These are phyloP conservation scores for Tanytarsus gracilentus DNA, from an alignment of 2,888 invertebrate species.

Conservation along the genomic window DNA sequence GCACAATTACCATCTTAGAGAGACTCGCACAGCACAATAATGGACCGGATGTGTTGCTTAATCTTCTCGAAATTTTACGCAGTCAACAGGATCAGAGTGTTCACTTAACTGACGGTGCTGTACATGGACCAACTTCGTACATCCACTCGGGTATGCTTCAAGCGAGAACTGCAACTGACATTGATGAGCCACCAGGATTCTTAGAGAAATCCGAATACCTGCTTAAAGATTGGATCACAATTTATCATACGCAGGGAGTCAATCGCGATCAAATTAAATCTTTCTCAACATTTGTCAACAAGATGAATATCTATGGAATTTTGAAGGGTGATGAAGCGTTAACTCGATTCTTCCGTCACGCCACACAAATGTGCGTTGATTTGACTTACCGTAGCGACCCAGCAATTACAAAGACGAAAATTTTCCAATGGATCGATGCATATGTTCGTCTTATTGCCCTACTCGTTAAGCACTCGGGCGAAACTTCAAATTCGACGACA, in stretches of 20 bases:
- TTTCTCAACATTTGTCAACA: conserved; percentile 87
- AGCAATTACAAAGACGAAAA: conserved; percentile 76
- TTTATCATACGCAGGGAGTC: conserved; percentile 69
- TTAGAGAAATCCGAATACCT: conserved; percentile 92
- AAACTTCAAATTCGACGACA: conserved; percentile 82
- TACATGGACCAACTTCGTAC: conserved; percentile 74
- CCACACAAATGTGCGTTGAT: conserved; percentile 94
- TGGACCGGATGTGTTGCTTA: conserved; percentile 73
- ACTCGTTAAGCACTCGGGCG: conserved; percentile 90
- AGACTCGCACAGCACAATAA: conserved; percentile 66
- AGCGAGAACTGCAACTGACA: conserved; percentile 72
- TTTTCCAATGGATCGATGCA: conserved; percentile 91
- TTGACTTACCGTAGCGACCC: conserved; percentile 76
- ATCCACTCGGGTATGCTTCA: conserved; percentile 88
- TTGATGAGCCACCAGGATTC: conserved; percentile 86
- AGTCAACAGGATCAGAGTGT: conserved; percentile 61
- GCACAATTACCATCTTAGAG: conserved; percentile 76
- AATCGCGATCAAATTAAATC: conserved; percentile 82
- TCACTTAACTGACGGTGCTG: conserved; percentile 66
- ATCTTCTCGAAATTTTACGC: conserved; percentile 71
- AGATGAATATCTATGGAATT: conserved; percentile 94
- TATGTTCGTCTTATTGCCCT: conserved; percentile 88
- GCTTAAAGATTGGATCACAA: conserved; percentile 89
- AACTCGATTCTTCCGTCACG: conserved; percentile 91
- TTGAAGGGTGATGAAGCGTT: conserved; percentile 96